Evolutionary conservation across 2,113 vertebrate genomes (phyloP).

Genomic region (Scolopax mira): DNA sequence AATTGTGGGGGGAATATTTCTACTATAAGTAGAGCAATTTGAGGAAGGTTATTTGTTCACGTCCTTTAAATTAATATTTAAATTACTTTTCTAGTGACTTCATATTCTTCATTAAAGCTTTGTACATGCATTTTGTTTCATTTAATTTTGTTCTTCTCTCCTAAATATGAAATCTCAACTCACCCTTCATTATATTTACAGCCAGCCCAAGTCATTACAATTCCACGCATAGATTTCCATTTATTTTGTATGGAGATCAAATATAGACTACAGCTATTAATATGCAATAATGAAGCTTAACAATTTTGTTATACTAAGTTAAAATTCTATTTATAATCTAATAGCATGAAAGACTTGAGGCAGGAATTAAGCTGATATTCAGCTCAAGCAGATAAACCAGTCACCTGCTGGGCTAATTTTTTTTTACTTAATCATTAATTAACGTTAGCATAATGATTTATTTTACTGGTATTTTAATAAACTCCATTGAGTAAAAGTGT

Average conservation of each 20-base stretch:
- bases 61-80: background rate
- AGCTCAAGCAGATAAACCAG: background rate
- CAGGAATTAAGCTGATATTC: background rate
- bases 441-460: background rate
- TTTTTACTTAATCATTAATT: background rate
- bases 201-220: background rate
- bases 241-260: background rate
- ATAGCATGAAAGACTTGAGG: background rate
- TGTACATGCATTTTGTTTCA: background rate
- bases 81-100: background rate
- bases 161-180: background rate
- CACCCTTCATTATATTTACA: background rate
- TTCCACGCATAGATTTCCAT: background rate
- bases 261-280: background rate
- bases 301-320: background rate
- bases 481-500: background rate
- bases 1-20: fast-evolving
- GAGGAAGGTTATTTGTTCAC: background rate
- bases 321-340: background rate
- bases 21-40: background rate
- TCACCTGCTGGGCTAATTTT: background rate
- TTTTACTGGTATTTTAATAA: background rate
- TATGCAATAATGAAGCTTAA: background rate
- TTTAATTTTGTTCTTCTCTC: background rate
- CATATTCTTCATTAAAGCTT: background rate